Evolutionary conservation across 1,140 invertebrate genomes (phyloP), one percentile per base, ranked within the genome.

Genomic region (Diploscapter pachys): DNA sequence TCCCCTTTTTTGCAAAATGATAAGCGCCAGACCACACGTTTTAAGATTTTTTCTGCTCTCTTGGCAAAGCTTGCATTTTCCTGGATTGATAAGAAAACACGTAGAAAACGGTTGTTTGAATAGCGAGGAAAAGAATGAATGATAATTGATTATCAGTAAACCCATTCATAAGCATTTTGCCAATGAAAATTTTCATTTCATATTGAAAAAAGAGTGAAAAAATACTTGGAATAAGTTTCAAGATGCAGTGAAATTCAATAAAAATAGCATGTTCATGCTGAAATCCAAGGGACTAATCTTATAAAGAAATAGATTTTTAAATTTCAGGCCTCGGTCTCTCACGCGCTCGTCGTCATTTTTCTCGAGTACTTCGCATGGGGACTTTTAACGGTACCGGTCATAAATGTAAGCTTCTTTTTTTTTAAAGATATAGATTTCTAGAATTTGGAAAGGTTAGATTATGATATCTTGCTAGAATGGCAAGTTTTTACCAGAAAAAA

Each of bases 311-410:
- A 31, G 31, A 31, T 31, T 4, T 5, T 52, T 56, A 50, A 4
- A 13, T 70, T 70, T 8, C 52, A 73, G 63, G 75, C 75, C 4
- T 71, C 68, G 13, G 70, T 99, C 57, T 95, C 96, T 88, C 96
- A 99, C 91, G 96, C 96, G 63, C 88, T 99, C 85, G 91, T 99
- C 81, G 94, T 99, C 80, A 99, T 99, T 88, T 99, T 99, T 89
- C 89, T 99, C 86, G 96, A 99, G 89, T 99, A 98, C 89, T 99
- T 99, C 88, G 93, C 96, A 72, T 99, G 96, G 96, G 96, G 96
- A 71, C 89, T 99, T 76, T 89, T 99, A 63, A 99, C 95, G 59
- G 94, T 96, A 89, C 96, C 96, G 64, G 93, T 98, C 85, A 99
- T 99, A 86, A 92, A 92, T 79, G 96, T 96, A 88, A 90, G 90